Conservation (phyloP, 2,888 invertebrate species). For the Mesorhabditis sp. region DNA sequence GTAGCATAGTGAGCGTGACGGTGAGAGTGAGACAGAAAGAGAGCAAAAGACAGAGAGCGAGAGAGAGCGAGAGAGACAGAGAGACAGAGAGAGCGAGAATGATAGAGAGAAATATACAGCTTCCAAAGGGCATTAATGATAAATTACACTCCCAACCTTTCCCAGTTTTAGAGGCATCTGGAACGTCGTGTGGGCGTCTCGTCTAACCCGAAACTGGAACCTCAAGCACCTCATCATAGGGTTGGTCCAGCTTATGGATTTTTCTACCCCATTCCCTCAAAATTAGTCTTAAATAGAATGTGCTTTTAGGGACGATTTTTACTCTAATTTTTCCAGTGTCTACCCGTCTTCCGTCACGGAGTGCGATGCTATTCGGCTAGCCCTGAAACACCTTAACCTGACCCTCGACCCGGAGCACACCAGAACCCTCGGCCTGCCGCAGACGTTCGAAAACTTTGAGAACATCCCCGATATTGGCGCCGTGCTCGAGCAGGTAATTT, state of each 20-base stretch:
- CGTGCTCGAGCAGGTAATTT: neutral
- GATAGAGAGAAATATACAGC: too few species aligned
- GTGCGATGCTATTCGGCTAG: neutral
- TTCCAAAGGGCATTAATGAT: neutral
- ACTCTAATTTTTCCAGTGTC: neutral
- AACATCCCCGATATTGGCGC: slow-evolving; percentile 6
- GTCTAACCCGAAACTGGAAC: neutral
- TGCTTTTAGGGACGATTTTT: too few species aligned
- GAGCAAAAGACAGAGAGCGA: too few species aligned
- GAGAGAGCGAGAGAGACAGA: too few species aligned
- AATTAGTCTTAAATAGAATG: too few species aligned
- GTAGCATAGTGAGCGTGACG: too few species aligned
- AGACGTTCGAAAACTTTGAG: neutral
- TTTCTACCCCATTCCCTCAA: too few species aligned
- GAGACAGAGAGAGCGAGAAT: too few species aligned
- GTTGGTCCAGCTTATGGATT: neutral
- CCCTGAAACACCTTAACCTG: neutral
- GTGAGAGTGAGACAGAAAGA: too few species aligned
- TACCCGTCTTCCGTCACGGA: neutral
- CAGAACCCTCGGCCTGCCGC: neutral
- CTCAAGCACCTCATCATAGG: neutral
- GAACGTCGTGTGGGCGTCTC: slow-evolving; percentile 8
- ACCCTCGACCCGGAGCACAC: slow-evolving; percentile 3
- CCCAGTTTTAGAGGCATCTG: neutral
- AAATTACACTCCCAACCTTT: neutral